Evolutionary conservation across 2,113 vertebrate species (phyloP).

Genomic region (Indicator maculatus): DNA sequence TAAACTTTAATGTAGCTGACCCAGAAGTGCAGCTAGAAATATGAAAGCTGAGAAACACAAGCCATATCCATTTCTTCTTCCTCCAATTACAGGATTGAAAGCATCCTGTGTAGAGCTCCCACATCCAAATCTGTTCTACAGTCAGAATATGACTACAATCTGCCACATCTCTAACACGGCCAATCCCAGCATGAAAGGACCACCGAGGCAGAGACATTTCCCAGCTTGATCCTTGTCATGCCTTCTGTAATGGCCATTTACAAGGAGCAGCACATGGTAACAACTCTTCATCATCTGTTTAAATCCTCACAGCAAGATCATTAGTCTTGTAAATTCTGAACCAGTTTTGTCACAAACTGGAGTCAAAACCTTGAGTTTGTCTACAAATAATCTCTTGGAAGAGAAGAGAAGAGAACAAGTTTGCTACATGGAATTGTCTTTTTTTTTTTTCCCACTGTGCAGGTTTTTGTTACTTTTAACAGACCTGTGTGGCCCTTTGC

Average conservation of each 20-base stretch:
- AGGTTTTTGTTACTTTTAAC: neutral
- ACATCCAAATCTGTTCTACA: neutral
- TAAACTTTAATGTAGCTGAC: neutral
- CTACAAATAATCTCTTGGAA: neutral
- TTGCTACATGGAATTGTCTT: neutral
- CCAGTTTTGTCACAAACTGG: neutral
- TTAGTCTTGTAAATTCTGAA: neutral
- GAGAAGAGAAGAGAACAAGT: neutral
- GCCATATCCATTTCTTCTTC: neutral
- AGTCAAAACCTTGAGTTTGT: neutral
- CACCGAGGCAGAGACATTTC: neutral
- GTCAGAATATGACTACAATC: neutral
- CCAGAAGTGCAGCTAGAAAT: neutral
- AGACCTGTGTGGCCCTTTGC: neutral
- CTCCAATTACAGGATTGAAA: neutral
- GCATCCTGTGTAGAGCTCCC: neutral
- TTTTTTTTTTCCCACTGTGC: neutral
- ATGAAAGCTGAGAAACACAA: neutral
- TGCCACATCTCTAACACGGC: fast-evolving
- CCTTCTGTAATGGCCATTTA: neutral
- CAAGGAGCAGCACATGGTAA: neutral
- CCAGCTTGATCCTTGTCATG: neutral
- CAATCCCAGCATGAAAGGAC: neutral
- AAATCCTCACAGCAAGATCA: neutral
- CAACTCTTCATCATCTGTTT: neutral